phyloP scores from a whole-genome alignment of 2,888 invertebrate genomes.

The Punctoribates punctum region DNA sequence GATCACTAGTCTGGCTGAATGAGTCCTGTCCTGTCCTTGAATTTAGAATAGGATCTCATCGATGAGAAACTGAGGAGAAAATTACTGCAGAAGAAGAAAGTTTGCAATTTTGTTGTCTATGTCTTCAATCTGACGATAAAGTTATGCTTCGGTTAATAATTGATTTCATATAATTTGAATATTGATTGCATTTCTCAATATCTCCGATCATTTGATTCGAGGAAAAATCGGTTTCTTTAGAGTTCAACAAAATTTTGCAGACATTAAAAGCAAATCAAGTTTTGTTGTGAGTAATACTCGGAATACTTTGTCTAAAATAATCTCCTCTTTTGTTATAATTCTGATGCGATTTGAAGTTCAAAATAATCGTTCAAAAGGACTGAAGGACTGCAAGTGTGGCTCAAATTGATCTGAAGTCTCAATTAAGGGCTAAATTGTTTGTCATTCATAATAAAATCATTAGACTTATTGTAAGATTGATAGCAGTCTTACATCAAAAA shows the following conservation, averaged over 20 bases:
- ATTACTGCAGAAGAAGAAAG: not conserved
- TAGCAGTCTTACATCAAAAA: conserved; percentile 2
- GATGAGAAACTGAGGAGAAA: conserved; percentile 17
- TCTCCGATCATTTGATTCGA: not conserved
- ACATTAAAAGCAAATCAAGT: no score
- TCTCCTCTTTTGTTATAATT: not conserved
- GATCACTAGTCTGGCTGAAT: not conserved
- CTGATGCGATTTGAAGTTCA: not conserved
- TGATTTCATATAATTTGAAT: not conserved
- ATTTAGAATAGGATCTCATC: conserved; percentile 31
- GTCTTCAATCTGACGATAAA: not conserved
- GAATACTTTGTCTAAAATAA: not conserved
- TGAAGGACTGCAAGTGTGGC: not conserved
- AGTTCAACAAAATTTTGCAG: no score
- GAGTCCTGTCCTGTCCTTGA: conserved; percentile 5
- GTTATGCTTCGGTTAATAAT: not conserved
- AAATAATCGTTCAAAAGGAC: not conserved
- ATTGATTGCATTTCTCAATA: not conserved
- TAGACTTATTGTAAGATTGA: conserved; percentile 9
- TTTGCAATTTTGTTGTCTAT: conserved; percentile 8
- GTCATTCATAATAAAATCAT: conserved; percentile 18
- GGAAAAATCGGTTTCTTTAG: not conserved
- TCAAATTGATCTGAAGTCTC: not conserved
- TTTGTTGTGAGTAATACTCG: no score
- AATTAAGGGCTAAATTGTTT: conserved; percentile 26